phyloP scores from a whole-genome alignment of 2,888 invertebrate genomes.

The Drosophila trichaetosa region DNA sequence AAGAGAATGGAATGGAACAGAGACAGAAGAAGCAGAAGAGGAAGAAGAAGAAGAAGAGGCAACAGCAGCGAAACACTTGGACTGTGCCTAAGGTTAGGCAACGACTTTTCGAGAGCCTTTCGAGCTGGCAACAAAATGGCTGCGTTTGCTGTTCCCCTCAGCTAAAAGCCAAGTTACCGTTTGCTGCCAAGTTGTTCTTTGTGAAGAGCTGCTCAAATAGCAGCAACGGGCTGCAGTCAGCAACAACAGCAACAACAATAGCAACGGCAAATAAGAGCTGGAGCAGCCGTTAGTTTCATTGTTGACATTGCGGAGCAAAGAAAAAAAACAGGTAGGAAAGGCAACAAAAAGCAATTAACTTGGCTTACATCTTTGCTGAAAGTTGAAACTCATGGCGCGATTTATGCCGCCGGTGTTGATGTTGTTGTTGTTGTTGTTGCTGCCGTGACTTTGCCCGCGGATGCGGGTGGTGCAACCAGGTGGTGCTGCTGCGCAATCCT shows the following conservation, averaged over 20 bases:
- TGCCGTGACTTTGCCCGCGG: constrained; percentile 26
- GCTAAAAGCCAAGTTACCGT: constrained; percentile 54
- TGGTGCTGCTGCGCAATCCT: constrained; percentile 34
- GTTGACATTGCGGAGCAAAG: constrained; percentile 72
- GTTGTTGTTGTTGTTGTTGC: constrained; percentile 15
- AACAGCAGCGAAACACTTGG: constrained; percentile 38
- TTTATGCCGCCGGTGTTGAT: constrained; percentile 65
- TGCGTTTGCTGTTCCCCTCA: constrained; percentile 36
- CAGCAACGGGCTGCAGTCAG: constrained; percentile 48
- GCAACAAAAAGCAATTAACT: constrained; percentile 80
- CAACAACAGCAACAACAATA: constrained; percentile 30
- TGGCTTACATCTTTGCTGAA: constrained; percentile 80
- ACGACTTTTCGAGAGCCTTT: constrained; percentile 56
- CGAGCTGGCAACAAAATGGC: constrained; percentile 72
- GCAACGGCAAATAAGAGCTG: constrained; percentile 21
- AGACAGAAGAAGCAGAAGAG: constrained; percentile 4
- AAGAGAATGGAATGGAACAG: constrained; percentile 13
- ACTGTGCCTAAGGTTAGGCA: constrained; percentile 65
- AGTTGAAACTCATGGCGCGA: constrained; percentile 77
- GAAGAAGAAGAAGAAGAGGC: neutral
- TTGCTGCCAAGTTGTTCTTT: constrained; percentile 71
- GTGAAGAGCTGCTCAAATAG: constrained; percentile 78
- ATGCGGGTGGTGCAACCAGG: constrained; percentile 44
- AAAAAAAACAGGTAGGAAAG: constrained; percentile 62
- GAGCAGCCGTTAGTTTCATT: constrained; percentile 72